These are phyloP conservation scores for Enteromius mattozi DNA, from an alignment of 2,797 vertebrate species.

Conservation along the genomic window DNA sequence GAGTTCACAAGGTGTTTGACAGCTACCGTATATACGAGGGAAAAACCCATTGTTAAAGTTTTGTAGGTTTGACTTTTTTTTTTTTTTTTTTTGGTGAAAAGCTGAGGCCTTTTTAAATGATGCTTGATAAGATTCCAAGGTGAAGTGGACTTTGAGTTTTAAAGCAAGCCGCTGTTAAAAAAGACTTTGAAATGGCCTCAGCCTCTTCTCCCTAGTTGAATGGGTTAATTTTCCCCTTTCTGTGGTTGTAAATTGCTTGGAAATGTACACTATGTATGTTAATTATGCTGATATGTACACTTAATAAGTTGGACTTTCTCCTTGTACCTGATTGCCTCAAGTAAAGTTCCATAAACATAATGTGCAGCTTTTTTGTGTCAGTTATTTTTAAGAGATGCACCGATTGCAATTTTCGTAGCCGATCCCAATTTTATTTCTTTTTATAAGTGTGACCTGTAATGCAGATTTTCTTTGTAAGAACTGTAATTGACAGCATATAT, in stretches of 20 bases:
- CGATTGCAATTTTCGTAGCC: neutral
- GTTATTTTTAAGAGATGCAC: neutral
- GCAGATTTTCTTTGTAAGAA: neutral
- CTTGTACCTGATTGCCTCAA: neutral
- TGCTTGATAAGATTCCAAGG: neutral
- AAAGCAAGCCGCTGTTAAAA: neutral
- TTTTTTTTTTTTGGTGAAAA: neutral
- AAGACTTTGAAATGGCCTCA: neutral
- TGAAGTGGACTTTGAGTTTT: slow-evolving; percentile 20
- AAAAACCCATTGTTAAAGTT: neutral
- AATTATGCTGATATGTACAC: neutral
- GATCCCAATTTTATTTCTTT: neutral
- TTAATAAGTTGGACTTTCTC: neutral
- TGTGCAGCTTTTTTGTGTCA: neutral
- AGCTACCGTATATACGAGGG: too few species aligned
- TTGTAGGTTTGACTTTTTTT: neutral
- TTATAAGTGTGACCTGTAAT: neutral
- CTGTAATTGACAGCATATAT: neutral
- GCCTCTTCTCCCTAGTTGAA: neutral
- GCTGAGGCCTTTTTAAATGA: neutral
- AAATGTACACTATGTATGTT: neutral
- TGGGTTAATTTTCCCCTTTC: neutral
- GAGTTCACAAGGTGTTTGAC: neutral
- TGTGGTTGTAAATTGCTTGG: neutral
- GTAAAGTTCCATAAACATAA: neutral